Evolutionary conservation across 1,140 invertebrate genomes (phyloP).

Genomic region (Himalopsyche phryganea): DNA sequence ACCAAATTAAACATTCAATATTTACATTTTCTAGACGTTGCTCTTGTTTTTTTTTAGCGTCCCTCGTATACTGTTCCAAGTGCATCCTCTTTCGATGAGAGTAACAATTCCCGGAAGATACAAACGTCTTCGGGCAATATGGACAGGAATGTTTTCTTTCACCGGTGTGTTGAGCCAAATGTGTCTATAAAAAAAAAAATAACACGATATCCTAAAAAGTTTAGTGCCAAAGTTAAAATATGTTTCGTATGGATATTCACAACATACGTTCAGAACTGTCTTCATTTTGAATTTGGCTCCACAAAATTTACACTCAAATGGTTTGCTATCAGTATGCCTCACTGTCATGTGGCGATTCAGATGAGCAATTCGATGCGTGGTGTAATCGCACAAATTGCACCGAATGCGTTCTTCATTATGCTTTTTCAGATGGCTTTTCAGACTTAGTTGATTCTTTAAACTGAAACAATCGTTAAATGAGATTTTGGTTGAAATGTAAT

Average conservation of each 20-base stretch:
- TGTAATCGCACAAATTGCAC: neutral
- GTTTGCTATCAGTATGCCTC: neutral
- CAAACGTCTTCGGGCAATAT: conserved; percentile 6
- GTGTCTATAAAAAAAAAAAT: conserved; percentile 6
- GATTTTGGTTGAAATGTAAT: too few species aligned
- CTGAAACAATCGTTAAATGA: too few species aligned
- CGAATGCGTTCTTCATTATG: neutral
- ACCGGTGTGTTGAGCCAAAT: conserved; percentile 15
- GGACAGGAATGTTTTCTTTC: neutral
- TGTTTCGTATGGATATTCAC: too few species aligned
- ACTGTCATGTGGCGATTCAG: conserved; percentile 1
- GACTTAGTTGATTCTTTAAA: neutral
- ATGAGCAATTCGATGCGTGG: neutral
- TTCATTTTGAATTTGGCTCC: neutral
- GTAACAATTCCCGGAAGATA: conserved; percentile 5
- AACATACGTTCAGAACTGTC: neutral
- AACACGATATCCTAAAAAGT: too few species aligned
- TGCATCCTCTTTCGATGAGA: conserved; percentile 16
- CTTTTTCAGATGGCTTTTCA: neutral
- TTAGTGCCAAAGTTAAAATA: too few species aligned
- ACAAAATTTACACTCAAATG: neutral
- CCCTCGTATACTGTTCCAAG: neutral
- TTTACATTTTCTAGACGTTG: neutral
- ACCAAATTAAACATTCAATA: too few species aligned
- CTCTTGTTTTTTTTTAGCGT: neutral